These are phyloP conservation scores for Hypotaenidia okinawae DNA, from an alignment of 2,797 vertebrate genomes.

Conservation along the genomic window DNA sequence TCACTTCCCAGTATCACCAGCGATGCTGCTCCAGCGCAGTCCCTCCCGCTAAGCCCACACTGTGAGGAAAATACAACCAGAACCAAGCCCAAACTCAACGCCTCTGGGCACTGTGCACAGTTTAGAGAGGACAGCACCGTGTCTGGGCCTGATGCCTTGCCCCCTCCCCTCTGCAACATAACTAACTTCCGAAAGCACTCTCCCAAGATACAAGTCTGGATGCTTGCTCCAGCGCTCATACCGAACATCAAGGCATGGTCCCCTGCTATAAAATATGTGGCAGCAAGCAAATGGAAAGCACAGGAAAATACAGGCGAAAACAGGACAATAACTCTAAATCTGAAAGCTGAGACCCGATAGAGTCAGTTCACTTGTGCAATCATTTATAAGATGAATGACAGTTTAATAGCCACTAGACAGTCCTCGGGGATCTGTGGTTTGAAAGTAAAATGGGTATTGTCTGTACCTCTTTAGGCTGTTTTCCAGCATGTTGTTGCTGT, in stretches of 20 bases:
- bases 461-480: slow-evolving; percentile 98
- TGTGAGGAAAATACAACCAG: neutral
- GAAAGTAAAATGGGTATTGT: slow-evolving; percentile 81
- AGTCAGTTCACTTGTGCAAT: slow-evolving; percentile 77
- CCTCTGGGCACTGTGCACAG: rapidly evolving
- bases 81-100: neutral
- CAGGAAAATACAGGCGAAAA: slow-evolving; percentile 71
- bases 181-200: slow-evolving; percentile 46
- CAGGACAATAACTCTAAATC: slow-evolving; percentile 74
- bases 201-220: slow-evolving; percentile 47
- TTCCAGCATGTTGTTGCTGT: slow-evolving; percentile 98
- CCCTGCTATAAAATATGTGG: slow-evolving; percentile 49
- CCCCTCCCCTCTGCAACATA: slow-evolving; percentile 9
- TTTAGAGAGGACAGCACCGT: neutral
- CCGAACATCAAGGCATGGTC: neutral
- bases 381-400: slow-evolving; percentile 81
- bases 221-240: neutral
- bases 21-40: rapidly evolving
- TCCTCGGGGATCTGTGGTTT: slow-evolving; percentile 75
- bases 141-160: neutral
- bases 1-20: neutral
- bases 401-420: slow-evolving; percentile 78
- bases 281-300: slow-evolving; percentile 67
- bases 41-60: neutral
- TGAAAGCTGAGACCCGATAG: slow-evolving; percentile 74